These are phyloP conservation scores for Thumatha senex DNA, from an alignment of 2,888 invertebrate species.

Conservation along the genomic window DNA sequence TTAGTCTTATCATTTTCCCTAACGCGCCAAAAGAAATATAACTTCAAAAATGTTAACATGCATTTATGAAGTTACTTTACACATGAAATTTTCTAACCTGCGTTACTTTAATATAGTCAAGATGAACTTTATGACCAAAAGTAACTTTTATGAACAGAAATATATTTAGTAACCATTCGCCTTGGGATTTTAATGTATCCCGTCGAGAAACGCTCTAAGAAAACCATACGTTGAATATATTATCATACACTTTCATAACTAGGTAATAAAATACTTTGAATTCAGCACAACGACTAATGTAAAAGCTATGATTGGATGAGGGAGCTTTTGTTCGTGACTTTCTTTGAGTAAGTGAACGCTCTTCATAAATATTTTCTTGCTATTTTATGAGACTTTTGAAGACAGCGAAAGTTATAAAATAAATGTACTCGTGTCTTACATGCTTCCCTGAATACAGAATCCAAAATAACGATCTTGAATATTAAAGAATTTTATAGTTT, in stretches of 20 bases:
- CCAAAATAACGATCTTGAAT: background rate
- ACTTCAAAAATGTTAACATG: too few relatives aligned
- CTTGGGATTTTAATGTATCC: conserved; percentile 17
- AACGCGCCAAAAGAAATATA: too few relatives aligned
- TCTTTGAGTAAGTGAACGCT: background rate
- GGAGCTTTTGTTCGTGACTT: conserved; percentile 1
- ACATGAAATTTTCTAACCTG: conserved; percentile 14
- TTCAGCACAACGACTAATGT: conserved; percentile 20
- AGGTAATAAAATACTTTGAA: conserved; percentile 27
- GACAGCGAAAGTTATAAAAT: background rate
- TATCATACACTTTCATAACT: conserved; percentile 15
- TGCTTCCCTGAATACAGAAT: background rate
- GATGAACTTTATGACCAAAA: conserved; percentile 31
- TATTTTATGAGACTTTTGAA: conserved; percentile 1
- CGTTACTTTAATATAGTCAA: conserved; percentile 25
- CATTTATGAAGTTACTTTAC: background rate
- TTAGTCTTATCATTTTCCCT: too few relatives aligned
- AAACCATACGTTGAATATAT: conserved; percentile 21
- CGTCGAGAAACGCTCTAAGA: conserved; percentile 13
- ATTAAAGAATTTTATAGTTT: background rate
- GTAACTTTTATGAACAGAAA: conserved; percentile 25
- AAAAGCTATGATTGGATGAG: conserved; percentile 17
- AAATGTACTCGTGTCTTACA: background rate
- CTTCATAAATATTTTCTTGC: conserved; percentile 2
- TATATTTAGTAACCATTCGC: conserved; percentile 23